Evolutionary conservation across 2,797 vertebrate genomes (phyloP), one percentile per base, ranked within the genome.

Genomic region (Columba guinea): DNA sequence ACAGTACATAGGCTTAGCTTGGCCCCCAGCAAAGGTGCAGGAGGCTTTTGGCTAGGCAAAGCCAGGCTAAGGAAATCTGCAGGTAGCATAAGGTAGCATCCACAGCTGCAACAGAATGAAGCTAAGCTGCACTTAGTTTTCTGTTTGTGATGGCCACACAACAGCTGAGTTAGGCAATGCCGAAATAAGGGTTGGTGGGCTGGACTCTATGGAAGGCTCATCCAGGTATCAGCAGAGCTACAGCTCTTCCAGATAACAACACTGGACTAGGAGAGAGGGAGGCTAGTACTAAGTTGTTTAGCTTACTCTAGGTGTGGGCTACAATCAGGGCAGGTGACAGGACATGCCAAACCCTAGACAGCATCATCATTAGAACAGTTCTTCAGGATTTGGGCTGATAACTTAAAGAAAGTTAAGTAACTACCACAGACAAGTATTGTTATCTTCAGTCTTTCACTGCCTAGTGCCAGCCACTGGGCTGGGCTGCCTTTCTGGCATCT

Each of bases 1-100:
- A 30, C 41, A n/a, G 37, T 7, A 22, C 2, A 8, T 19, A 21
- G 46, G 24, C 28, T 46, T 44, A 58, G 69, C 32, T 52, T n/a
- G 11, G 75, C 27, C 60, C 53, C 28, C 0, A 0, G 14, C 3
- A 3, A 60, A 67, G 62, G 27, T 55, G 67, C 1, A 0, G 51
- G 34, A 74, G 62, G 74, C 49, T 79, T 79, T 73, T 52, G 28
- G 26, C 55, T 32, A 8, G 44, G 44, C 41, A 58, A 68, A 68
- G n/a, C 44, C 20, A 52, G 52, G 51, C 23, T 69, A 44, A 80
- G 68, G 37, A 80, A 24, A 5, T 19, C 78, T 46, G 11, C 17
- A 30, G 26, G 41, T 30, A 62, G 13, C 44, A 28, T 10, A 52
- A 64, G 15, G 55, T 13, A 64, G 56, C 32, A 35, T 28, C 53